A percentile compares a stretch with the other conserved stretches of the same genome.
Conservation (phyloP, 1,140 invertebrate species). For the Drosophila bifasciata region DNA sequence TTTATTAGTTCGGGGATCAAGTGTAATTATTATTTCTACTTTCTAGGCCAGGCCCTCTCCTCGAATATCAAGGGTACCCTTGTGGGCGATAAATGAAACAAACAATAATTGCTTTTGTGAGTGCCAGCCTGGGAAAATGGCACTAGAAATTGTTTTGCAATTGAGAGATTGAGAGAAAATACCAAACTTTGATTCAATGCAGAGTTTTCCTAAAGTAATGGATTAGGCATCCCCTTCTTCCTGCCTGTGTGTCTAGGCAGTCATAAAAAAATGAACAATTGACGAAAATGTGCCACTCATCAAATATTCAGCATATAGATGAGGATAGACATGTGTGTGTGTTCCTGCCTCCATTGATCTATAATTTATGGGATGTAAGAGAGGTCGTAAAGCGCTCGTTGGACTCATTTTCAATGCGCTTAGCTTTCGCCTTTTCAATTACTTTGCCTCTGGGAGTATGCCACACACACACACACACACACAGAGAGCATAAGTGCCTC, state of each 20-base stretch:
- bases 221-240: constrained; percentile 16
- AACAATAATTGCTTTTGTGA: no score
- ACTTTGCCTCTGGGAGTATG: constrained; percentile 2
- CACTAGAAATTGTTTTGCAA: no score
- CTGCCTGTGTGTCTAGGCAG: not conserved
- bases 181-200: not conserved
- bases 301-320: constrained; percentile 27
- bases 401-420: constrained; percentile 15
- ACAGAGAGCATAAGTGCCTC: not conserved
- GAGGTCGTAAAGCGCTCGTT: constrained; percentile 21
- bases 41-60: constrained; percentile 10
- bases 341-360: constrained; percentile 37
- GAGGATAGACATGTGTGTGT: constrained; percentile 10
- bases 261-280: constrained; percentile 41
- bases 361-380: constrained; percentile 68
- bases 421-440: constrained; percentile 31
- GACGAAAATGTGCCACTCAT: constrained; percentile 25
- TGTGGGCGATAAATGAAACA: not conserved
- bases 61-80: constrained; percentile 39
- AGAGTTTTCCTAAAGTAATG: constrained; percentile 6
- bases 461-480: not conserved
- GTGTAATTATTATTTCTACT: constrained; percentile 75
- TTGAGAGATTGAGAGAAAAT: no score
- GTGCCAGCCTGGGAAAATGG: no score
- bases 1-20: constrained; percentile 65